A percentile compares a stretch with the other conserved stretches of the same genome.
Evolutionary conservation across 2,888 invertebrate genomes (phyloP).

Genomic region (Dorcus hopei): DNA sequence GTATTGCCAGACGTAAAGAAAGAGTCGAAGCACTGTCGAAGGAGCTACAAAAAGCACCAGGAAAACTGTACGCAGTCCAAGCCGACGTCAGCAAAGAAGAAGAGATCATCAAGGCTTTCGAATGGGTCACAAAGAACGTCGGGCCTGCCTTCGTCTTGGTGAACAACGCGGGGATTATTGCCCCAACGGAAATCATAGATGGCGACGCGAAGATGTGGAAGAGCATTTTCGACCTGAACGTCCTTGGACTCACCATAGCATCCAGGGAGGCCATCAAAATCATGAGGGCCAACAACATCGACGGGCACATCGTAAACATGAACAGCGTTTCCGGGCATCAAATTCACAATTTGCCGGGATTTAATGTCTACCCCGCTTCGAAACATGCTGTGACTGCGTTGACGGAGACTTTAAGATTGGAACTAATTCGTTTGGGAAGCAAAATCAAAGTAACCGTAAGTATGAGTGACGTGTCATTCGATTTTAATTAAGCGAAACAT

Average conservation of each 20-base stretch:
- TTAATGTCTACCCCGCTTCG: constrained; percentile 1
- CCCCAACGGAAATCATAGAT: neutral
- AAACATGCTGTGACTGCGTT: neutral
- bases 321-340: constrained; percentile 8
- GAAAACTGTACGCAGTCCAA: neutral
- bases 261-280: constrained; percentile 8
- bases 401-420: constrained; percentile 3
- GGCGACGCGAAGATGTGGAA: constrained; percentile 8
- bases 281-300: constrained; percentile 7
- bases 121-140: neutral
- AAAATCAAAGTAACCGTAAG: constrained; percentile 3
- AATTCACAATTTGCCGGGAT: neutral
- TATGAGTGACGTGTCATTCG: neutral
- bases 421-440: neutral
- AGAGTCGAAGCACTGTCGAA: neutral
- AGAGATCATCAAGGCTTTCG: constrained; percentile 3
- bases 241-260: constrained; percentile 5
- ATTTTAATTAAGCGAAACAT: too few species aligned
- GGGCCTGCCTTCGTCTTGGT: neutral
- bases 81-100: constrained; percentile 4
- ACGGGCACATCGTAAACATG: constrained; percentile 13
- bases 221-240: constrained; percentile 7
- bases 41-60: neutral
- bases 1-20: constrained; percentile 2
- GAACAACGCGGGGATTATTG: constrained; percentile 7